Conservation (phyloP, 2,888 invertebrate genomes). For the Plagodis pulveraria region DNA sequence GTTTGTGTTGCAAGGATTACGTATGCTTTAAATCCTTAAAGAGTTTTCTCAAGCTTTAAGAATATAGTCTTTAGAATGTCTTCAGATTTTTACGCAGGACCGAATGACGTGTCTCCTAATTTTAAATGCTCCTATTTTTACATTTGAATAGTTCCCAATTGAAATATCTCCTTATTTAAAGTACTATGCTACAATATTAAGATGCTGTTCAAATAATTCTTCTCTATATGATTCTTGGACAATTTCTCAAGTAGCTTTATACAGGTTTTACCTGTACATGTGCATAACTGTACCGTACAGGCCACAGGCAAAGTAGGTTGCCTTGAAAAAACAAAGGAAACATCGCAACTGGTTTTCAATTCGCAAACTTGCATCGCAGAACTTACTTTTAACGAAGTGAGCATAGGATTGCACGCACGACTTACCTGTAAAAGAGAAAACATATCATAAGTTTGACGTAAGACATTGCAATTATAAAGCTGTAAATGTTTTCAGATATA, state of each 20-base stretch:
- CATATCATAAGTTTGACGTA: background rate
- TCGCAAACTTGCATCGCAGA: conserved; percentile 34
- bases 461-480: too few relatives aligned
- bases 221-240: conserved; percentile 8
- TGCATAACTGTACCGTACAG: conserved; percentile 22
- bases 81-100: too few relatives aligned
- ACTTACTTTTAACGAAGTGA: conserved; percentile 39
- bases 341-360: conserved; percentile 35
- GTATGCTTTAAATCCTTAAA: too few relatives aligned
- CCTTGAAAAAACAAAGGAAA: conserved; percentile 36
- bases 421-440: conserved; percentile 56
- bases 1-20: too few relatives aligned
- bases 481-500: too few relatives aligned
- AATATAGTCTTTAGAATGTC: too few relatives aligned
- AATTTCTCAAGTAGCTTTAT: conserved; percentile 9
- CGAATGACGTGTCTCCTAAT: too few relatives aligned
- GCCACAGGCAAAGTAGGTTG: conserved; percentile 29
- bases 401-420: conserved; percentile 33
- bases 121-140: too few relatives aligned
- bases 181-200: too few relatives aligned
- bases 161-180: too few relatives aligned
- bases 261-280: conserved; percentile 29
- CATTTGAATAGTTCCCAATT: too few relatives aligned
- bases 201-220: background rate
- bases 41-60: too few relatives aligned